Conservation (phyloP, 2,113 vertebrate species). For the Fulica atra region DNA sequence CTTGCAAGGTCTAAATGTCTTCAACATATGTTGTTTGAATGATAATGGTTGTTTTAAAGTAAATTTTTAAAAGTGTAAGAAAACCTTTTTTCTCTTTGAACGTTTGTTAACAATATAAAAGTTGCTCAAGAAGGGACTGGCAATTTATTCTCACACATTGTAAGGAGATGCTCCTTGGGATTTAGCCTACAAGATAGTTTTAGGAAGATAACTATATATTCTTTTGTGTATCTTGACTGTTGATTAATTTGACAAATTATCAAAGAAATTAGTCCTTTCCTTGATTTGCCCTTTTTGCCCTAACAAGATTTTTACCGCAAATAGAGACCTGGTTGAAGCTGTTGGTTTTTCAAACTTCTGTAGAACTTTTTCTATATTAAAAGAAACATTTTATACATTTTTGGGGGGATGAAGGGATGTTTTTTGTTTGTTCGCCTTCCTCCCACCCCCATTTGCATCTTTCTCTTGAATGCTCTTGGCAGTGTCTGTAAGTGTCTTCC, state of each 20-base stretch:
- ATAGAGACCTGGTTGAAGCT: neutral
- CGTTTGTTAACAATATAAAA: neutral
- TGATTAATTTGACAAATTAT: neutral
- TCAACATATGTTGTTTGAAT: neutral
- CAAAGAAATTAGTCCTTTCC: neutral
- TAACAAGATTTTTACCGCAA: neutral
- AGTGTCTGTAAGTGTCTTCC: neutral
- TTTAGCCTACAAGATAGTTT: neutral
- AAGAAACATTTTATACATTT: neutral
- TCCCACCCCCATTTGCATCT: neutral
- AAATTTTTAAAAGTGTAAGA: neutral
- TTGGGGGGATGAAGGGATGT: rapidly evolving
- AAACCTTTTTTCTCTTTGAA: neutral
- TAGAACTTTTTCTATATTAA: neutral
- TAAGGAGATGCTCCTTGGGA: neutral
- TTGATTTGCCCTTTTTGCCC: neutral
- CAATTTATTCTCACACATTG: neutral
- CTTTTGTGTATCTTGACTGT: neutral
- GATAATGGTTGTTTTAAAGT: neutral
- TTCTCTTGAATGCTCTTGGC: neutral
- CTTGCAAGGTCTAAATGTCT: neutral
- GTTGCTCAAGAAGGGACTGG: neutral
- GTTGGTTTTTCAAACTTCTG: neutral
- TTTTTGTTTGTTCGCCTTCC: neutral
- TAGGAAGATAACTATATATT: neutral